phyloP scores from a whole-genome alignment of 53 echinoderm and acorn worm genomes.

The Antedon mediterranea region DNA sequence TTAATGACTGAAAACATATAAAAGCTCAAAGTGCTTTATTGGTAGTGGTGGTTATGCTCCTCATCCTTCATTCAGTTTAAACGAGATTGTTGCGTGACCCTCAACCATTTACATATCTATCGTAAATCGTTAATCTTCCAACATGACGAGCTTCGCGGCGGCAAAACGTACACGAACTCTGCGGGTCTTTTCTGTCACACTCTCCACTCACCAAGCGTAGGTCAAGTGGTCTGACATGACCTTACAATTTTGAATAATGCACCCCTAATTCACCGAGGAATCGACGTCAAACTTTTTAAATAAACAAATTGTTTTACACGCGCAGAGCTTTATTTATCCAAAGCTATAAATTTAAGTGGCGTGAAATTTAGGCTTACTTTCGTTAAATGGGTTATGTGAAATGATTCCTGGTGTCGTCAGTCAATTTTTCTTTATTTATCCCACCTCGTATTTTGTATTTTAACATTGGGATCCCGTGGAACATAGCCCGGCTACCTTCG shows the following conservation, averaged over 20 bases:
- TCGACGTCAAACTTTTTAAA: neutral
- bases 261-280: neutral
- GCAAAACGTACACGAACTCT: neutral
- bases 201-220: neutral
- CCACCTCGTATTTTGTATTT: too few relatives aligned
- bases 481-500: too few relatives aligned
- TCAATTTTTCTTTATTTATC: neutral
- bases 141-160: neutral
- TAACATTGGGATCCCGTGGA: too few relatives aligned
- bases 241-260: neutral
- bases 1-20: too few relatives aligned
- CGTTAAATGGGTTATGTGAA: neutral
- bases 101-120: neutral
- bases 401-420: neutral
- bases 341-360: neutral
- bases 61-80: neutral
- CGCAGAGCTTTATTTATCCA: neutral
- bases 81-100: neutral
- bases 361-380: neutral
- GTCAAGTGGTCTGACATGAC: neutral
- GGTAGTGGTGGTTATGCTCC: neutral
- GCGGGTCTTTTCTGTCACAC: neutral
- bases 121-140: neutral
- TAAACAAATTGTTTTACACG: conserved; percentile 1
- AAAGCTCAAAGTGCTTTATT: too few relatives aligned